Percentiles rank a stretch among this genome's conserved stretches.
Conservation (phyloP, 2,888 invertebrate species). For the Nomada ruficornis region DNA sequence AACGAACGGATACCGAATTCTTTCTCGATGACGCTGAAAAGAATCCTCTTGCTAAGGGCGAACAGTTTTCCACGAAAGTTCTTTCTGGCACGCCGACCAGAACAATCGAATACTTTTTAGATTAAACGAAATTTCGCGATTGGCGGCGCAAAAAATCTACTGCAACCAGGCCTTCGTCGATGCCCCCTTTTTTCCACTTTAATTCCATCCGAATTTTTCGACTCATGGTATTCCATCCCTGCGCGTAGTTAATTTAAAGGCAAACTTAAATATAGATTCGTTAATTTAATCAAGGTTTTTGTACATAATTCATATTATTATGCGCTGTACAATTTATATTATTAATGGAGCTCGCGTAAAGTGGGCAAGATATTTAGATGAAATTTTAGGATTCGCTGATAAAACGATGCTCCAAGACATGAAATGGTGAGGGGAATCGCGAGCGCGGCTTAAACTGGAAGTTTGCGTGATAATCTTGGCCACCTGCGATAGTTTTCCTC, state of each 20-base stretch:
- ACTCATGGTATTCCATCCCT: too few relatives aligned
- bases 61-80: conserved; percentile 17
- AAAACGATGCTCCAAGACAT: neutral
- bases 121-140: conserved; percentile 52
- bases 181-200: neutral
- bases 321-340: too few relatives aligned
- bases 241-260: too few relatives aligned
- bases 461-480: conserved; percentile 58
- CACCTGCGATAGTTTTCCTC: conserved; percentile 66
- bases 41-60: conserved; percentile 47
- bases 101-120: conserved; percentile 53
- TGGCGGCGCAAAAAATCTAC: conserved; percentile 12
- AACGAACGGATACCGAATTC: conserved; percentile 49
- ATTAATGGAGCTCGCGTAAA: too few relatives aligned
- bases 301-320: too few relatives aligned
- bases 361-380: too few relatives aligned
- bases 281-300: too few relatives aligned
- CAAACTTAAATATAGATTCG: too few relatives aligned
- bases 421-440: conserved; percentile 16
- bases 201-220: conserved; percentile 1
- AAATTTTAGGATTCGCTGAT: too few relatives aligned
- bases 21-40: conserved; percentile 35
- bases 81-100: conserved; percentile 14
- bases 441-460: conserved; percentile 42
- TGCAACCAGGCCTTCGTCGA: conserved; percentile 25